Evolutionary conservation across 1,140 invertebrate species (phyloP).

Genomic region (Cyrtorhinus lividipennis): DNA sequence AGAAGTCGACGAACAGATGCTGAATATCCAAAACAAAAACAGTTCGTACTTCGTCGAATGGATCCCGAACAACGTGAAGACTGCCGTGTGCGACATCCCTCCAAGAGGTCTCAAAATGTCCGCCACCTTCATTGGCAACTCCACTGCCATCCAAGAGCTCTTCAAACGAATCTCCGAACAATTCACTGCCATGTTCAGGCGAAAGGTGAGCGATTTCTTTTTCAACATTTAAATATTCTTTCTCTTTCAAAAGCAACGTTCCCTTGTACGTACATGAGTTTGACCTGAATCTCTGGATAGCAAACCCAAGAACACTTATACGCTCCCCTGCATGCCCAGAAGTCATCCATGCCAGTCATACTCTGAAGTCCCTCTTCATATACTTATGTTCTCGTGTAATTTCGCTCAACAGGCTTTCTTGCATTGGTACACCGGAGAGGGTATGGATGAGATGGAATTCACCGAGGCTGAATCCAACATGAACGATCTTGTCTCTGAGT

Average conservation of each 20-base stretch:
- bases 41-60: conserved; percentile 86
- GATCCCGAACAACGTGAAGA: conserved; percentile 86
- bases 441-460: conserved; percentile 40
- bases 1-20: conserved; percentile 79
- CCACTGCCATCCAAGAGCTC: conserved; percentile 75
- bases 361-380: too few relatives aligned
- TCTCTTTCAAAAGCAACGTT: too few relatives aligned
- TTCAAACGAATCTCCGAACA: conserved; percentile 80
- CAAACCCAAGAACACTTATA: too few relatives aligned
- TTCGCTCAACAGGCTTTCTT: conserved; percentile 51
- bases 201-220: conserved; percentile 48
- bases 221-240: too few relatives aligned
- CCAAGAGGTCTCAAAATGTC: conserved; percentile 84
- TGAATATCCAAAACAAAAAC: conserved; percentile 85
- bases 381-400: not conserved
- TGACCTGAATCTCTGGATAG: too few relatives aligned
- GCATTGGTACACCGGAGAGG: conserved; percentile 53
- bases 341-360: too few relatives aligned
- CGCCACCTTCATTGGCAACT: conserved; percentile 81
- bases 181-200: conserved; percentile 84
- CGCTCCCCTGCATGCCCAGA: too few relatives aligned
- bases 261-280: too few relatives aligned
- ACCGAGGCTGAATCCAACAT: conserved; percentile 42
- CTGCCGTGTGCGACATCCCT: conserved; percentile 83
- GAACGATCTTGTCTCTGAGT: conserved; percentile 51